Conservation (phyloP, 2,888 invertebrate genomes). For the Rhogogaster chlorosoma region DNA sequence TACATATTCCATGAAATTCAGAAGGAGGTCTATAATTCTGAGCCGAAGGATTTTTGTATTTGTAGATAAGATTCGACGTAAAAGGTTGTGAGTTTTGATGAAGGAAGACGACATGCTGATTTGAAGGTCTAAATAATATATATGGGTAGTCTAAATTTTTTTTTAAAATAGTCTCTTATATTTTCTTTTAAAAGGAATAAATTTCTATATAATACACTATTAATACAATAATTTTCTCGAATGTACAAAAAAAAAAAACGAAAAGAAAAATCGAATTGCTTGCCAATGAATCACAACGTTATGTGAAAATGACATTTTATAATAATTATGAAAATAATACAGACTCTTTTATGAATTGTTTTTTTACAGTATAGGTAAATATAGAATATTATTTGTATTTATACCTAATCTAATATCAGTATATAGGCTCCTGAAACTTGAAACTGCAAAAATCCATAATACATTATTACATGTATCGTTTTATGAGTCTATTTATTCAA, state of each 20-base stretch:
- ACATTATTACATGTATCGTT: conserved; percentile 58
- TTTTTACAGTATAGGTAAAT: background rate
- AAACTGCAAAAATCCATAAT: conserved; percentile 53
- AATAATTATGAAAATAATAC: conserved; percentile 22
- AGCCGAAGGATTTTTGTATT: background rate
- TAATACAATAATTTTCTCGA: conserved; percentile 46
- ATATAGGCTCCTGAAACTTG: conserved; percentile 53
- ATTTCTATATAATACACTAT: conserved; percentile 63
- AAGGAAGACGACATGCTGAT: background rate
- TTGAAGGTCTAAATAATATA: background rate
- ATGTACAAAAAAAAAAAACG: conserved; percentile 16
- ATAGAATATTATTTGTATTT: conserved; percentile 61
- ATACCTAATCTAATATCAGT: conserved; percentile 58
- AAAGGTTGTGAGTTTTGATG: background rate
- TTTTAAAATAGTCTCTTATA: conserved; percentile 73
- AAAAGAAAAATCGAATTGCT: background rate
- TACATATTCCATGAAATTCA: background rate
- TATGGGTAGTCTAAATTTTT: conserved; percentile 53
- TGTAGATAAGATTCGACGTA: background rate
- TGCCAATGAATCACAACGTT: conserved; percentile 35
- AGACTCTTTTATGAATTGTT: conserved; percentile 30
- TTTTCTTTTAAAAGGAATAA: conserved; percentile 70
- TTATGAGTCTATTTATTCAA: conserved; percentile 5
- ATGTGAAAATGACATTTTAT: conserved; percentile 22
- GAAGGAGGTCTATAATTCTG: background rate